Evolutionary conservation across 2,888 invertebrate genomes (phyloP).

Genomic region (Piscicola geometra): DNA sequence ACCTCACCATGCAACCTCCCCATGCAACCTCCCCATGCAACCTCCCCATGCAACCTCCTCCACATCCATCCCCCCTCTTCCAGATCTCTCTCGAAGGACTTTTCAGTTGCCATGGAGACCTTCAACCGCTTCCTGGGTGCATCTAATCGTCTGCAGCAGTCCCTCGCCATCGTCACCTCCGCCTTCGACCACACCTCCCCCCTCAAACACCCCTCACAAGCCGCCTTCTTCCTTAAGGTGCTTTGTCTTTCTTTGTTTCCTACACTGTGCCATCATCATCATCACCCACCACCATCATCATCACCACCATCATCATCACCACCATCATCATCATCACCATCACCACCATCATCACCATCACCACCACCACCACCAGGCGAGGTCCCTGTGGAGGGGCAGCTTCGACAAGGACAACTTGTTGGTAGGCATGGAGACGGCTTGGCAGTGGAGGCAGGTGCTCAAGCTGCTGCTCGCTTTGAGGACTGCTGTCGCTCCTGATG

Average conservation of each 20-base stretch:
- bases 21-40: too few relatives aligned
- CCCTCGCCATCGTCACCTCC: not conserved
- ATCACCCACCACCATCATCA: not conserved
- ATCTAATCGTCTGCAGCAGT: not conserved
- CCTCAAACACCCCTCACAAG: conserved; percentile 9
- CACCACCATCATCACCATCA: too few relatives aligned
- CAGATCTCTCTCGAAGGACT: not conserved
- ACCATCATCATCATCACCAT: too few relatives aligned
- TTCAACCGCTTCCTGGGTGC: not conserved
- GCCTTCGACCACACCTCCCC: not conserved
- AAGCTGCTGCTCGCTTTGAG: not conserved
- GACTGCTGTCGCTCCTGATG: not conserved
- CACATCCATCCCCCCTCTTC: not conserved
- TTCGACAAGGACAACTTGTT: not conserved
- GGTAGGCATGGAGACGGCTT: not conserved
- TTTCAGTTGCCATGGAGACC: not conserved
- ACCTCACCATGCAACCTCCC: not conserved
- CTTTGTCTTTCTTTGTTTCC: not conserved
- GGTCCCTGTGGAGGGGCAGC: conserved; percentile 5
- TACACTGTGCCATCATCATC: not conserved
- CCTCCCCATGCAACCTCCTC: not conserved
- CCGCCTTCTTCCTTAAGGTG: conserved; percentile 13
- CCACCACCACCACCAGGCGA: too few relatives aligned
- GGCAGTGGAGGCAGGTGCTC: not conserved
- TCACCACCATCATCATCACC: too few relatives aligned